Evolutionary conservation across 2,113 vertebrate genomes (phyloP), one percentile per base, ranked within the genome.

Genomic region (Leucosticte australis): DNA sequence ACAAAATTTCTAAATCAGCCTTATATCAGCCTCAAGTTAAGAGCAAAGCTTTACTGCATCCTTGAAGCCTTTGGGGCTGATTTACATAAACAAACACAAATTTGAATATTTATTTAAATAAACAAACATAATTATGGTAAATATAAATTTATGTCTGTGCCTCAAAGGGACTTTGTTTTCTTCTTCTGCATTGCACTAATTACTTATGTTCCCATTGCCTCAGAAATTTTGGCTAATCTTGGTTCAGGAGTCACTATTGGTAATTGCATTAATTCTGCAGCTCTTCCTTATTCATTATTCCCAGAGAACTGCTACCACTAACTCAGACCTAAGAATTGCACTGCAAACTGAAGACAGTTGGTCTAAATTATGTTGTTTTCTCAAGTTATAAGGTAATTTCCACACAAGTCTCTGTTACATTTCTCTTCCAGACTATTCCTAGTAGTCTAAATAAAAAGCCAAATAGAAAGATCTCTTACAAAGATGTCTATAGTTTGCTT

Each of bases 1-100:
- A 71, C 33, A 86, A 95, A 81, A 94, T 89, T 92, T 92, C 80
- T 77, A 94, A 82, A 94, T 67, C 67, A 93, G 68, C 27, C 35
- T 86, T 83, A 92, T 67, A 81, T 86, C 57, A 74, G 55, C n/a
- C 60, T 82, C 77, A 60, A 89, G 44, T 44, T 60, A 37, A 5
- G 6, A 95, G 65, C 74, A 94, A 62, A 89, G 28, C 27, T 88
- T 50, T 85, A 63, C 27, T 83, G 22, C 19, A 5, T 59, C 50
- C 9, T 44, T 76, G 39, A 89, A 94, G 50, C 28, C 80, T 83
- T 90, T 92, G 69, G 73, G 56, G 27, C 13, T 64, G 69, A 74
- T 63, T 67, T 83, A 49, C 44, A 76, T 52, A 35, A 16, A 52
- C 9, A n/a, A 67, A 42, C 18, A 27, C 17, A 68, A 87, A 37